Conservation (phyloP, 2,113 vertebrate genomes). For the Epinephelus moara region DNA sequence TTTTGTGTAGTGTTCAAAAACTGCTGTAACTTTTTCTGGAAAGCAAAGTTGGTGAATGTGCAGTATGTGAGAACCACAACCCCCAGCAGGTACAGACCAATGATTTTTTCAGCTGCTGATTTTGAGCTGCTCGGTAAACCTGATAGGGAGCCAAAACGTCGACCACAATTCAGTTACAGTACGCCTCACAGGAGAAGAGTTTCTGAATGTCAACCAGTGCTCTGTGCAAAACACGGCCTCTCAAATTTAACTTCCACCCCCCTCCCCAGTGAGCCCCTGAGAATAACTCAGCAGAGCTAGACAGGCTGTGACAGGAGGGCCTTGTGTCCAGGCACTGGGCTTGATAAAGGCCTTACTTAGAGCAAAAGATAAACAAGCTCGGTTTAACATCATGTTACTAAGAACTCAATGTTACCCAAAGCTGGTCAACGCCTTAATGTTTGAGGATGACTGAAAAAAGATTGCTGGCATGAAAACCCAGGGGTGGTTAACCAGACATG, state of each 20-base stretch:
- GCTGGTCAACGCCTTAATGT: slow-evolving; percentile 21
- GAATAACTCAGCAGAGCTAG: slow-evolving; percentile 70
- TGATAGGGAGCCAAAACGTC: slow-evolving; percentile 20
- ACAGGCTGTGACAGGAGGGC: slow-evolving; percentile 58
- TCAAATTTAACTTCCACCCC: slow-evolving; percentile 65
- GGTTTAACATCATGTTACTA: slow-evolving; percentile 51
- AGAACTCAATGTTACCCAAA: slow-evolving; percentile 21
- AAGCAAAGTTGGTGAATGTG: not conserved
- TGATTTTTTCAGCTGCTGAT: slow-evolving; percentile 1
- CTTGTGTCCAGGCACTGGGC: slow-evolving; percentile 57
- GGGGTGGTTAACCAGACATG: slow-evolving; percentile 25
- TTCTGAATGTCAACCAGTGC: slow-evolving; percentile 61
- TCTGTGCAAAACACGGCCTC: slow-evolving; percentile 57
- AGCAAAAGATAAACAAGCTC: slow-evolving; percentile 54
- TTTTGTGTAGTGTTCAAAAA: not conserved
- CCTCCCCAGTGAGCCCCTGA: slow-evolving; percentile 52
- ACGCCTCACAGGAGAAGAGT: slow-evolving; percentile 17
- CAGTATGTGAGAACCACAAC: not conserved
- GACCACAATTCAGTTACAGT: slow-evolving; percentile 56
- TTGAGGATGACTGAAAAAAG: slow-evolving; percentile 14
- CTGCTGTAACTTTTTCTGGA: not conserved
- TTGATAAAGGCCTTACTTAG: slow-evolving; percentile 54
- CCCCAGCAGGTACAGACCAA: not conserved
- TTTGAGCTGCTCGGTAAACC: slow-evolving; percentile 14
- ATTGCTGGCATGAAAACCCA: not conserved